Evolutionary conservation across 2,888 invertebrate species (phyloP), one percentile per base, ranked within the genome.

Genomic region (Heliothis peltigera): DNA sequence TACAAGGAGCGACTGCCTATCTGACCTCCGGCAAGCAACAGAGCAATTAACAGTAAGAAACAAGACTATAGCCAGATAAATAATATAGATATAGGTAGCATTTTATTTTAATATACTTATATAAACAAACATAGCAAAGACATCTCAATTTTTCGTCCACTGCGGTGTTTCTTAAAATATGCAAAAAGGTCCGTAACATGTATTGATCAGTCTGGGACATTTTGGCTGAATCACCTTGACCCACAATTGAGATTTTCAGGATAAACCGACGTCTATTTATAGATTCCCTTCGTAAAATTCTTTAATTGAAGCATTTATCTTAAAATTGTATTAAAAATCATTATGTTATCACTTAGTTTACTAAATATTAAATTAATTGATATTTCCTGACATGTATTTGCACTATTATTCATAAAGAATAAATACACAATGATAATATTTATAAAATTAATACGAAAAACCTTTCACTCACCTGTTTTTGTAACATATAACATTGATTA

Each of bases 191-290:
- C 19, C 2, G 1, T 0, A 1, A 3, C 28, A 32, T 8, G n/a
- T 54, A 70, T 70, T 46, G 70, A 74, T 54, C 8, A 2, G 19
- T 35, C 21, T 18, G 15, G 12, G 12, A 46, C 1, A 17, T 28
- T 68, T 68, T 17, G 21, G 32, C 32, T 28, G 21, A 3, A 1
- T 59, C 8, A 54, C 53, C 70, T 70, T 70, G 75, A 70, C 72
- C 48, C 15, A 7, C 8, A 15, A 2, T 2, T 8, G 0, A 0
- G 7, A 35, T 21, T 19, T 52, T 64, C 4, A 12, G 10, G 5
- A 22, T 6, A 15, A 22, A 22, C n/a, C n/a, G 3, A 12, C 32
- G 2, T n/a, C 7, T 18, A n/a, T 10, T 32, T 0, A 17, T 19
- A 22, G 0, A 0, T 61, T 3, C 35, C 5, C 15, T 17, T 17